Evolutionary conservation across 2,113 vertebrate genomes (phyloP).

Genomic region (Hippoglossus stenolepis): DNA sequence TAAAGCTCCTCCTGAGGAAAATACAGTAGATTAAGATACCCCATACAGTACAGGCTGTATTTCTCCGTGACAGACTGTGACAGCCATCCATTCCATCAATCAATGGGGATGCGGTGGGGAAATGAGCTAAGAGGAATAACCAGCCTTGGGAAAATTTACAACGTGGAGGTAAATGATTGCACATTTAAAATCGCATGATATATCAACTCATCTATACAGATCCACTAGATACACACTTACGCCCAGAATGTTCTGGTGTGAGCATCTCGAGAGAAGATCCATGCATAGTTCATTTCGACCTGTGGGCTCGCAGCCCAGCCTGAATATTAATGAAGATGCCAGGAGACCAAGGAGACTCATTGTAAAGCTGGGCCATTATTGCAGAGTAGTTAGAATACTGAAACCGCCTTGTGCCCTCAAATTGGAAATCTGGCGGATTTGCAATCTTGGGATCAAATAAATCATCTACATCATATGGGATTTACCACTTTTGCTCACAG

Average conservation of each 20-base stretch:
- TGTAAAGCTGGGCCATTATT: conserved; percentile 24
- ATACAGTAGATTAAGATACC: neutral
- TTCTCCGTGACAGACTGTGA: conserved; percentile 12
- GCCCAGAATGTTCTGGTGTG: conserved; percentile 26
- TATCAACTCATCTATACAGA: conserved; percentile 33
- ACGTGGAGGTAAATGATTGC: conserved; percentile 14
- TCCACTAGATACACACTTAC: conserved; percentile 10
- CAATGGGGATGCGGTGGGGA: neutral
- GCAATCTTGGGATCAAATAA: conserved; percentile 17
- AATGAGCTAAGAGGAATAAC: neutral
- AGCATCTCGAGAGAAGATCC: conserved; percentile 37
- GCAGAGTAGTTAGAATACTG: conserved; percentile 8
- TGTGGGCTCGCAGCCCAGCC: conserved; percentile 19
- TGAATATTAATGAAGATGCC: conserved; percentile 51
- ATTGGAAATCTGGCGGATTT: conserved; percentile 16
- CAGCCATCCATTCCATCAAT: neutral
- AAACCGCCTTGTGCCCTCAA: conserved; percentile 9
- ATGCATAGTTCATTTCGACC: conserved; percentile 32
- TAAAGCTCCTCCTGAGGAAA: conserved; percentile 5
- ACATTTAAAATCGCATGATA: conserved; percentile 12
- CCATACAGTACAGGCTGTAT: neutral
- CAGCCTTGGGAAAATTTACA: conserved; percentile 8
- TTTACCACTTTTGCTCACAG: neutral
- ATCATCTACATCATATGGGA: neutral
- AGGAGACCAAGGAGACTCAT: conserved; percentile 31